phyloP scores from a whole-genome alignment of 2,113 vertebrate species.

The Typhlomys cinereus region DNA sequence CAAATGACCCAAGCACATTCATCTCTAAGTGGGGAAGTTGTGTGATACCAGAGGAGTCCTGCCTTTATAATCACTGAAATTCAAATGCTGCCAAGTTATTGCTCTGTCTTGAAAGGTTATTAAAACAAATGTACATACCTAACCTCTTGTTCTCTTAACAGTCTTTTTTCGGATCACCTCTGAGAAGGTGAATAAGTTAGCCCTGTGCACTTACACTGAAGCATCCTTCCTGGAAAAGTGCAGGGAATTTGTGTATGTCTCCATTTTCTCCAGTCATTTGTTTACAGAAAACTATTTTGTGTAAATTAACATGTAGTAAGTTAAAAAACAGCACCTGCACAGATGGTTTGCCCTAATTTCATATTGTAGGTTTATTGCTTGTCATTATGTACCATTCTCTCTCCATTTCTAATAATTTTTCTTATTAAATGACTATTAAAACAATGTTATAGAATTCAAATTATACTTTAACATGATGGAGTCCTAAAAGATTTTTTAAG shows the following conservation, averaged over 20 bases:
- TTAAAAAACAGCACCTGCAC: not conserved
- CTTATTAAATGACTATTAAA: not conserved
- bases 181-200: not conserved
- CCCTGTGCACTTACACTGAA: not conserved
- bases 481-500: not conserved
- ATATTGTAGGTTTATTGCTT: not conserved
- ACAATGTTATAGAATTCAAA: not conserved
- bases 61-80: not conserved
- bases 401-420: not conserved
- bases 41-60: not conserved
- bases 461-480: slow-evolving; percentile 4
- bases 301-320: not conserved
- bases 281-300: not conserved
- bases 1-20: not conserved
- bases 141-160: not conserved
- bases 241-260: not conserved
- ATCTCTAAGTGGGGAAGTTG: not conserved
- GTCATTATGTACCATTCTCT: not conserved
- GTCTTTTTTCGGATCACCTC: not conserved
- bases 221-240: not conserved
- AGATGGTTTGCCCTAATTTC: not conserved
- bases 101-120: not conserved
- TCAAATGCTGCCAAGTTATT: not conserved
- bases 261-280: not conserved
- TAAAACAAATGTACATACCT: not conserved